These are phyloP conservation scores for Morpho helenor DNA, from an alignment of 2,888 invertebrate species.

Conservation along the genomic window DNA sequence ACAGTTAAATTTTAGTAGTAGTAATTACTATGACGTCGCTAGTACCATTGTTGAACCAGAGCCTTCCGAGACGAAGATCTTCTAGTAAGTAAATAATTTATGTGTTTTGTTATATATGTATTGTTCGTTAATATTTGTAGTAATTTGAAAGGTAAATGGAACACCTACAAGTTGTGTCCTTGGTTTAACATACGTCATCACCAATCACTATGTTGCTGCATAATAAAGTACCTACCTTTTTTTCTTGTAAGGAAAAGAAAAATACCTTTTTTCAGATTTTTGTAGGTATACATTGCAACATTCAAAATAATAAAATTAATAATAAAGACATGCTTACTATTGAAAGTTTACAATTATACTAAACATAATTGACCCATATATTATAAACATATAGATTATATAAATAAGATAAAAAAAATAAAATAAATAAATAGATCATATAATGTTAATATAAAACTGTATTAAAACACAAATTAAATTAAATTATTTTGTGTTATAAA, in stretches of 20 bases:
- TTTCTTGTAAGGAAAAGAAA: background rate
- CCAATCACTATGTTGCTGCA: background rate
- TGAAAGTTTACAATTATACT: too few relatives aligned
- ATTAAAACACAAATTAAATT: too few relatives aligned
- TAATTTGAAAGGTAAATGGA: constrained; percentile 1
- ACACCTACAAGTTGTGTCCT: constrained; percentile 4
- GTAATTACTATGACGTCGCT: constrained; percentile 64
- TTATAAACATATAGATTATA: too few relatives aligned
- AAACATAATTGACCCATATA: too few relatives aligned
- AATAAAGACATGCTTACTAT: too few relatives aligned
- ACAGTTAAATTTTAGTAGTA: constrained; percentile 78
- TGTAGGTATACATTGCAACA: too few relatives aligned
- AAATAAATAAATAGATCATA: too few relatives aligned
- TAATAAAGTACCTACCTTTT: constrained; percentile 4
- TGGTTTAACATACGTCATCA: constrained; percentile 19
- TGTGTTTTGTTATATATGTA: background rate
- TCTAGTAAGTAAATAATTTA: constrained; percentile 45
- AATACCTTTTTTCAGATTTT: too few relatives aligned
- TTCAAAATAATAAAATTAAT: too few relatives aligned
- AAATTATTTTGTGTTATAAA: too few relatives aligned
- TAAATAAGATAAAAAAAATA: too few relatives aligned
- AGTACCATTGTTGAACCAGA: constrained; percentile 45
- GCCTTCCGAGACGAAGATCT: constrained; percentile 47
- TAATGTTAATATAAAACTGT: too few relatives aligned
- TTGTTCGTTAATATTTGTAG: background rate